Base-by-base conservation (phyloP, 1,140 invertebrate species). In the Marisa cornuarietis region DNA sequence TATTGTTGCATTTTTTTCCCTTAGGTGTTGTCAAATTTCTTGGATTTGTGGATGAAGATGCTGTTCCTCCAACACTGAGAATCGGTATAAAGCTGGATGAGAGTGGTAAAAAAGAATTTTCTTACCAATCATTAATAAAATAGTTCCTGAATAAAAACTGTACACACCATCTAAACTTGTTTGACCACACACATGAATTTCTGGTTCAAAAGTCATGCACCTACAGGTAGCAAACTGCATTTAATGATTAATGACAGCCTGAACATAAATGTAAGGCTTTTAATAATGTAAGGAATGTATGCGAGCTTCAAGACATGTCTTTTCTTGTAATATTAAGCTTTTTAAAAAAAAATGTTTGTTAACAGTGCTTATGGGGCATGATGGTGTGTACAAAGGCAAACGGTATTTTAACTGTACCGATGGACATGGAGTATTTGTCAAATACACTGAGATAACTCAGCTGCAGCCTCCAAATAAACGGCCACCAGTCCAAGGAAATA, bases 301-400 rank as follows among this genome's bases (percentile, higher is more conserved):
- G 54, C 16, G 6, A 42, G 31, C 31, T 42, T 42, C 31, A 58
- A 58, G 54, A 58, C 54, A 58, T 58, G 54, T 18, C 54, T 58
- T 58, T 58, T 58, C 16, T 58, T 58, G 11, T 58, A 58, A 18
- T 18, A 14, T 1, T 18, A 58, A 14, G 2, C 31, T 42, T 42
- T 42, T 58, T 58, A 14, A 58, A 11, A 58, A 11, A 58, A 51
- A 42, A 24, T 69, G 68, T 73, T n/a, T 82, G 54, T 58, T 86
- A 83, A 75, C 84, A 90, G 88, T 90, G 42, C 86, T 86, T 76
- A 87, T 87, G 22, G 79, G 84, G 10, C 88, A 89, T 76, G 90
- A 90, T 88, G 89, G 89, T 63, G 74, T 88, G 22, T 87, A 83
- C 58, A 86, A 87, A 73, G 89, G 89, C 14, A 90, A 90, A 78